These are phyloP conservation scores for Myiagra hebetior DNA, from an alignment of 2,113 vertebrate genomes.

Conservation along the genomic window DNA sequence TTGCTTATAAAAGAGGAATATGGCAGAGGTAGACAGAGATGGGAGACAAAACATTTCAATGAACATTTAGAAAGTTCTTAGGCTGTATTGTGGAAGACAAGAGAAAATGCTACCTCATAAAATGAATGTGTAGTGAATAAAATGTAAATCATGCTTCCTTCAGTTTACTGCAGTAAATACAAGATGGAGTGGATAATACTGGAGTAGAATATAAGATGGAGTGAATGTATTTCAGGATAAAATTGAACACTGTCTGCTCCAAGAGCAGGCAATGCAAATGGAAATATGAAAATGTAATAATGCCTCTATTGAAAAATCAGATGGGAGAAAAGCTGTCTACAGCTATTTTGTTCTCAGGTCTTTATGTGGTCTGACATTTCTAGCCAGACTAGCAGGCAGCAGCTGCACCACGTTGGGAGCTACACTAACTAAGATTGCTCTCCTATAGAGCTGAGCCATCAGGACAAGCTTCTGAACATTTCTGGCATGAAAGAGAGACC, in stretches of 20 bases:
- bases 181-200: neutral
- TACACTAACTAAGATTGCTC: neutral
- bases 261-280: neutral
- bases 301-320: neutral
- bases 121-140: neutral
- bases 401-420: neutral
- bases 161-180: neutral
- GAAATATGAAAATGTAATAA: slow-evolving; percentile 9
- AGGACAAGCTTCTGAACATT: neutral
- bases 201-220: neutral
- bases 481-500: neutral
- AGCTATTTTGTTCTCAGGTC: neutral
- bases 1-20: neutral
- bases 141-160: neutral
- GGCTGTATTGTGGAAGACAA: neutral
- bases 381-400: neutral
- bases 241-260: neutral
- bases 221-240: neutral
- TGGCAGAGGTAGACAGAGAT: neutral
- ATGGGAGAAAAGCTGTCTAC: neutral
- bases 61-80: neutral
- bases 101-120: neutral
- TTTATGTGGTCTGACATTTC: neutral
- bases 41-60: neutral
- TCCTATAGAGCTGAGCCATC: neutral